Percentiles rank a stretch among this genome's conserved stretches.
These are phyloP conservation scores for Cricetomys ansorgei DNA, from an alignment of 2,113 vertebrate species.

Conservation along the genomic window DNA sequence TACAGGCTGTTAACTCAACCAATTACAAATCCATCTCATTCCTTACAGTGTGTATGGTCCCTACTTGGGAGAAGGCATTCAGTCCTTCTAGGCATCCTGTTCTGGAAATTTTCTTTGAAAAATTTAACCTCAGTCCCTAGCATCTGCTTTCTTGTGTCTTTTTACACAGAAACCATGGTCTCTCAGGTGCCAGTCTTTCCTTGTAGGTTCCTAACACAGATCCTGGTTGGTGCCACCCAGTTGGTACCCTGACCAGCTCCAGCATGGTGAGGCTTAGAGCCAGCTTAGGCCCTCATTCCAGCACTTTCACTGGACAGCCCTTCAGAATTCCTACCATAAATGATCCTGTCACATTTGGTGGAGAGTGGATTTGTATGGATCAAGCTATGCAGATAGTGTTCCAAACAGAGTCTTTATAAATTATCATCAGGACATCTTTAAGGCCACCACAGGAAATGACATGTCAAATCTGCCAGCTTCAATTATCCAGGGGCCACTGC, in stretches of 20 bases:
- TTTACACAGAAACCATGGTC: background rate
- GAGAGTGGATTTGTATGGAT: background rate
- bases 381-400: constrained; percentile 7
- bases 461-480: constrained; percentile 48
- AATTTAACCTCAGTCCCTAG: background rate
- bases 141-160: background rate
- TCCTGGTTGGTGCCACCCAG: background rate
- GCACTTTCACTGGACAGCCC: constrained; percentile 23
- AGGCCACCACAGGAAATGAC: constrained; percentile 45
- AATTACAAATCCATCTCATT: background rate
- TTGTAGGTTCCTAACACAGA: constrained; percentile 26
- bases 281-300: constrained; percentile 34
- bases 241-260: constrained; percentile 42
- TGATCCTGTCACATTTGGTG: constrained; percentile 61
- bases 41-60: background rate
- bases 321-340: constrained; percentile 53
- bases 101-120: constrained; percentile 19
- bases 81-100: background rate
- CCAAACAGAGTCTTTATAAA: constrained; percentile 62
- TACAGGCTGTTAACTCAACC: background rate
- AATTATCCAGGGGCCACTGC: background rate
- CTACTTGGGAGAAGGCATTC: background rate
- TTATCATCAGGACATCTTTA: constrained; percentile 70
- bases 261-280: background rate
- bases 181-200: background rate